Evolutionary conservation across 2,797 vertebrate genomes (phyloP), one percentile per base, ranked within the genome.

Genomic region (Pantherophis vulpinus): DNA sequence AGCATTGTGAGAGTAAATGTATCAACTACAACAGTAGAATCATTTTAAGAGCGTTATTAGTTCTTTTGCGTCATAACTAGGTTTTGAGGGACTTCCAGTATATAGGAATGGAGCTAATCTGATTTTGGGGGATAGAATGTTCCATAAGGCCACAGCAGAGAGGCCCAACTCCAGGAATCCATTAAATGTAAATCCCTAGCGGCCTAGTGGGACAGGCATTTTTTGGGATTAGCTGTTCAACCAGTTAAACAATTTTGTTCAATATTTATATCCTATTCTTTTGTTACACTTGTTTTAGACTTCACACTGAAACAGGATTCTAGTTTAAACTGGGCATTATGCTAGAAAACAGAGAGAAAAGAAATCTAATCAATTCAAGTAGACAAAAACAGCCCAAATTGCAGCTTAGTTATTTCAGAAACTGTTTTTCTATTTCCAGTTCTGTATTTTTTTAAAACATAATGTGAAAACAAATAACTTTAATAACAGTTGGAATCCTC

Each of bases 391-490:
- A 47, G 47, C n/a, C 5, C 66, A 79, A 83, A 86, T n/a, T n/a
- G 56, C 54, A 91, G 37, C 32, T 54, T 55, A 86, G 10, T 60
- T 86, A 90, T 56, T 83, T 90, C 88, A 59, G 90, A 90, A 66
- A n/a, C 9, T 20, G 59, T 27, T 47, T 58, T 63, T 59, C n/a
- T 66, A 89, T 70, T 63, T 66, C 32, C 37, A 56, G 3, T 58
- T 18, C 55, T 51, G 29, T 89, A 91, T 66, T n/a, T 86, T 93
- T 74, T 54, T 25, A 1, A 54, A 91, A 94, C 37, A n/a, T 91
- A 79, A 94, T n/a, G 70, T 66, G 66, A 58, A 86, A 89, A 93
- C 59, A 94, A 91, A 89, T n/a, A 23, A 91, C 60, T 59, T 59
- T 29, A 60, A 87, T n/a, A 90, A 56, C 47, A 92, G 7, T 42